These are phyloP conservation scores for Cheilosia pagana DNA, from an alignment of 2,888 invertebrate species.

Conservation along the genomic window DNA sequence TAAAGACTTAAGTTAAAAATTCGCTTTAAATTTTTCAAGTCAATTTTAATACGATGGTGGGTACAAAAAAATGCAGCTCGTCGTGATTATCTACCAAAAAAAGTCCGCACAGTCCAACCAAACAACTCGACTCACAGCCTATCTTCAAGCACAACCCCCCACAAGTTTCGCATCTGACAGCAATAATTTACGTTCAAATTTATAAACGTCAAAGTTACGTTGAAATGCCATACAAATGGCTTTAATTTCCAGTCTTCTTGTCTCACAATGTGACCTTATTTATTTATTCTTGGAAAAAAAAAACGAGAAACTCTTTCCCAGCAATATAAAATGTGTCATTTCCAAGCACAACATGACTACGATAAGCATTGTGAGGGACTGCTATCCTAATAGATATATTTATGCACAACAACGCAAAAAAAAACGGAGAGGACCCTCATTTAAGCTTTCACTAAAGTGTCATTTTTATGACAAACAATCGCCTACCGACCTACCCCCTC, in stretches of 20 bases:
- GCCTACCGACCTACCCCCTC: constrained; percentile 16
- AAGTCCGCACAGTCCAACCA: too few species aligned
- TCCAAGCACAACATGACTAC: constrained; percentile 16
- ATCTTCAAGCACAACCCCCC: too few species aligned
- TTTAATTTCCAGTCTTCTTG: not conserved
- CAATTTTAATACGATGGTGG: too few species aligned
- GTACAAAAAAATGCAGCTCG: too few species aligned
- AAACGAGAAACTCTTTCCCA: not conserved
- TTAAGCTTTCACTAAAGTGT: constrained; percentile 54
- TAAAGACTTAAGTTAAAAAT: too few species aligned
- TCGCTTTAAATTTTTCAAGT: too few species aligned
- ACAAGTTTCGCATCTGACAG: not conserved
- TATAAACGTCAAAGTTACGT: constrained; percentile 9
- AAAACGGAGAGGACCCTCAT: constrained; percentile 33
- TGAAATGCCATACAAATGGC: constrained; percentile 13
- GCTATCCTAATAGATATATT: constrained; percentile 24
- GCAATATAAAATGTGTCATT: constrained; percentile 12
- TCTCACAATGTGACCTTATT: not conserved
- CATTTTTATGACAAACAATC: constrained; percentile 58
- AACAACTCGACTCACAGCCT: too few species aligned
- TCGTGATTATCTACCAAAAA: too few species aligned
- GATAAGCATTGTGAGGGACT: constrained; percentile 24
- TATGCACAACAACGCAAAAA: constrained; percentile 19
- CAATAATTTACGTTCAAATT: constrained; percentile 7
- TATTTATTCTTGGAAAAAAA: not conserved